Evolutionary conservation across 2,888 invertebrate genomes (phyloP).

Genomic region (Hirudinaria manillensis): DNA sequence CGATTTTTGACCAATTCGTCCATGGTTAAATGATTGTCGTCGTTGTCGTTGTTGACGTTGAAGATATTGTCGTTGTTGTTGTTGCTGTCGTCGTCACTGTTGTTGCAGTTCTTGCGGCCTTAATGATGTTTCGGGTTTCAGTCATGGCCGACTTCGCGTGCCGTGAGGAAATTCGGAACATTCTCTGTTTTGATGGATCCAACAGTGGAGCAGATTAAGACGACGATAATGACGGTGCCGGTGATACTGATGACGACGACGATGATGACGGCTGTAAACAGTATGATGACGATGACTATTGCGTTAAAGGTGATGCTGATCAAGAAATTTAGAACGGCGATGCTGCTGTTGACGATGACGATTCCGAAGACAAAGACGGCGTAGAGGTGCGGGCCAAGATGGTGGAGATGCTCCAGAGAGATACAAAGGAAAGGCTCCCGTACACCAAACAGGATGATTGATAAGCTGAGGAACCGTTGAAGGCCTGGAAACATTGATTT

Average conservation of each 20-base stretch:
- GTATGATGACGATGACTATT: too few relatives aligned
- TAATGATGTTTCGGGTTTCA: not conserved
- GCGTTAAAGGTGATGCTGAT: conserved; percentile 23
- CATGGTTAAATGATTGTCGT: conserved; percentile 4
- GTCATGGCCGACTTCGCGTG: conserved; percentile 3
- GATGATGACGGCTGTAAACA: conserved; percentile 11
- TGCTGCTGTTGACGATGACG: conserved; percentile 11
- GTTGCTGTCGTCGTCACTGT: not conserved
- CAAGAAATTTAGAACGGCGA: too few relatives aligned
- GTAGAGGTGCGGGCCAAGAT: not conserved
- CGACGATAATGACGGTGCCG: not conserved
- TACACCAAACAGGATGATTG: too few relatives aligned
- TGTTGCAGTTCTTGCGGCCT: not conserved
- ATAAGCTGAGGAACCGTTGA: too few relatives aligned
- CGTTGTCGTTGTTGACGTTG: not conserved
- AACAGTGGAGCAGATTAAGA: too few relatives aligned
- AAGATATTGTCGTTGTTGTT: not conserved
- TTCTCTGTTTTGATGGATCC: too few relatives aligned
- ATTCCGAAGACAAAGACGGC: conserved; percentile 20
- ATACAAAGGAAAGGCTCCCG: too few relatives aligned
- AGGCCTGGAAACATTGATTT: too few relatives aligned
- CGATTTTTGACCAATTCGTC: conserved; percentile 7
- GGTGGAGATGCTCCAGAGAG: too few relatives aligned
- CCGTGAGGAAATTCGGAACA: not conserved
- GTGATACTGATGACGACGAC: conserved; percentile 12